Base-by-base conservation (phyloP, 2,888 invertebrate species). In the Athalia cordata region DNA sequence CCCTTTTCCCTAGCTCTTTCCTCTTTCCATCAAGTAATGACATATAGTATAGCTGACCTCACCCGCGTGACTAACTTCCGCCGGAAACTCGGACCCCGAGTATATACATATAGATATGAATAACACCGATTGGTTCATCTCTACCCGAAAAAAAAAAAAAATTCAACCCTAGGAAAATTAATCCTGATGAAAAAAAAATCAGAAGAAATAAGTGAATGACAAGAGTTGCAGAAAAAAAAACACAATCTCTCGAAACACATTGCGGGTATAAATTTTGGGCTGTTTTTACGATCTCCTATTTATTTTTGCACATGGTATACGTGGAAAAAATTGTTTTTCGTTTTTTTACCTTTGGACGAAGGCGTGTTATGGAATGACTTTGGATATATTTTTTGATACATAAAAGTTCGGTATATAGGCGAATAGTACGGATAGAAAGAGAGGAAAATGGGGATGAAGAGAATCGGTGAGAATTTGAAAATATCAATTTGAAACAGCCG, bases 401-500 rank as follows among this genome's bases (percentile, higher is more conserved):
- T 29, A 29, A 29, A 29, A 29, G 29, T 29, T 29, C 29, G 29
- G 29, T 29, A 29, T 29, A 2, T 29, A 29, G 50, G 75, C 50
- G 62, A 62, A 75, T 62, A 52, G 45, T 59, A 43, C 5, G 55
- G 47, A 11, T 9, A 67, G 67, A 67, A 52, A 55, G 47, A 45
- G 43, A 55, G 55, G n/a, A 52, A n/a, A 49, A 15, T n/a, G 15
- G 67, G 13, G 45, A 50, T 29, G 61, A 43, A 64, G 72, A 49
- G 72, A 61, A 72, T 59, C 59, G 72, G 77, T 62, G 59, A 70
- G 70, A 80, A 80, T 87, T 85, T 83, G 81, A 83, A 88, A 87
- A 87, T 87, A 88, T 87, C 88, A 88, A 88, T 87, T 89, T 86
- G 86, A 85, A 86, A 86, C 86, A 86, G 84, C 83, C 83, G 84